phyloP scores from a whole-genome alignment of 2,113 vertebrate genomes.

The Chitala chitala region DNA sequence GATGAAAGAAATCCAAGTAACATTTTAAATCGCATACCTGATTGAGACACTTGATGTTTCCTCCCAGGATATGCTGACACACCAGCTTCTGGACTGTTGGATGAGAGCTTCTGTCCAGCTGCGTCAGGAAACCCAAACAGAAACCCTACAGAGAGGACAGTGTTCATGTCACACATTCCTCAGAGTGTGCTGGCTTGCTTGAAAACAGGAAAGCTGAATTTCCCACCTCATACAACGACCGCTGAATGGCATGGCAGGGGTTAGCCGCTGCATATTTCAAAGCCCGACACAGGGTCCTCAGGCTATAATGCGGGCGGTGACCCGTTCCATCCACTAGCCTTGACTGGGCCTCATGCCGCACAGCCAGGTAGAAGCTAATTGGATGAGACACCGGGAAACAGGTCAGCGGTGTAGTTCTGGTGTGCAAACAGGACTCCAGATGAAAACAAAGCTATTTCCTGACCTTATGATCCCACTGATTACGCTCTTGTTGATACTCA shows the following conservation, averaged over 20 bases:
- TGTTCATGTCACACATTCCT: no score
- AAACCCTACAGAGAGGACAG: constrained; percentile 70
- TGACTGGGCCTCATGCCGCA: constrained; percentile 72
- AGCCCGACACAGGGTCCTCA: constrained; percentile 88
- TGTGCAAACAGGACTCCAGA: not conserved
- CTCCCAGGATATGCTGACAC: constrained; percentile 77
- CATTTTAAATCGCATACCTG: constrained; percentile 60
- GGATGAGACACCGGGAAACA: constrained; percentile 25
- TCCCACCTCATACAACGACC: constrained; percentile 89
- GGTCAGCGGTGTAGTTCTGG: not conserved
- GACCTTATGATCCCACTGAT: constrained; percentile 89
- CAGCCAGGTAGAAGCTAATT: constrained; percentile 82
- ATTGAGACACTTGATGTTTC: constrained; percentile 81
- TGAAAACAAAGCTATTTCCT: constrained; percentile 24
- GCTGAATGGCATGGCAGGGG: constrained; percentile 76
- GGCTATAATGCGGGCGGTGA: constrained; percentile 88
- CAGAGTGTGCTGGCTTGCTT: no score
- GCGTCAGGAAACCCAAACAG: constrained; percentile 92
- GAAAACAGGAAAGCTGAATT: not conserved
- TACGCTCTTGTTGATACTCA: constrained; percentile 72
- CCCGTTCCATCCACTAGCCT: constrained; percentile 84
- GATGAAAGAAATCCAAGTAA: not conserved
- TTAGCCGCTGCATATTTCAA: constrained; percentile 79
- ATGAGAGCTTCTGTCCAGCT: constrained; percentile 85
- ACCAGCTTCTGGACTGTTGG: constrained; percentile 85